Evolutionary conservation across 2,113 vertebrate species (phyloP).

Genomic region (Cepphus grylle): DNA sequence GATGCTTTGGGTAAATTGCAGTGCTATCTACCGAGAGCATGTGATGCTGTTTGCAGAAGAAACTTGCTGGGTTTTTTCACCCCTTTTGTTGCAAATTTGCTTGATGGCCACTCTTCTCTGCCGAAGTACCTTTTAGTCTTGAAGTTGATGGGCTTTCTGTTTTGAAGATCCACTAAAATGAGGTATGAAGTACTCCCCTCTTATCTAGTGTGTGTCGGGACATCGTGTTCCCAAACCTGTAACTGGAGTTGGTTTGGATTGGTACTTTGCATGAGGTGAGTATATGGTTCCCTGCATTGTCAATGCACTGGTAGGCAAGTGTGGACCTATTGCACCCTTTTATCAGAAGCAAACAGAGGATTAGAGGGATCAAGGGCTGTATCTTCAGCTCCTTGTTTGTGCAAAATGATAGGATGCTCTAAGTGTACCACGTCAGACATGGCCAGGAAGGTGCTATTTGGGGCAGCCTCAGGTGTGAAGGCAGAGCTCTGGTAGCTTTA

Average conservation of each 20-base stretch:
- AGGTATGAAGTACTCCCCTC: not conserved
- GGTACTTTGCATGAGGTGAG: not conserved
- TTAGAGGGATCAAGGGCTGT: not conserved
- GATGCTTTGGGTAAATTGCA: slow-evolving; percentile 4
- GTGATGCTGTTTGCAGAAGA: not conserved
- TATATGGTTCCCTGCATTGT: not conserved
- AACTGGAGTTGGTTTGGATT: not conserved
- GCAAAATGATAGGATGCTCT: not conserved
- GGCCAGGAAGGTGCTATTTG: not conserved
- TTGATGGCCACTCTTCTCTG: slow-evolving; percentile 2
- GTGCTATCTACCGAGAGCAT: accelerated
- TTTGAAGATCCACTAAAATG: slow-evolving; percentile 23
- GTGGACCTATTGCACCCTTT: not conserved
- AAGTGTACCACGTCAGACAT: accelerated
- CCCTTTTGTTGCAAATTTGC: not conserved
- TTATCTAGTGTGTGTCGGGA: not conserved
- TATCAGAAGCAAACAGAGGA: not conserved
- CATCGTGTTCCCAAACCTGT: not conserved
- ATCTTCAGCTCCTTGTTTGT: not conserved
- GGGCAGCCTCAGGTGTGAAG: not conserved
- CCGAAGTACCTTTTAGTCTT: not conserved
- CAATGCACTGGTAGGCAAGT: not conserved
- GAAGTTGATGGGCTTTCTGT: slow-evolving; percentile 3
- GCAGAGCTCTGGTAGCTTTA: not conserved
- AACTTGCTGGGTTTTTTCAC: not conserved